phyloP scores from a whole-genome alignment of 2,888 invertebrate species.

The Venustoraphidia nigricollis region DNA sequence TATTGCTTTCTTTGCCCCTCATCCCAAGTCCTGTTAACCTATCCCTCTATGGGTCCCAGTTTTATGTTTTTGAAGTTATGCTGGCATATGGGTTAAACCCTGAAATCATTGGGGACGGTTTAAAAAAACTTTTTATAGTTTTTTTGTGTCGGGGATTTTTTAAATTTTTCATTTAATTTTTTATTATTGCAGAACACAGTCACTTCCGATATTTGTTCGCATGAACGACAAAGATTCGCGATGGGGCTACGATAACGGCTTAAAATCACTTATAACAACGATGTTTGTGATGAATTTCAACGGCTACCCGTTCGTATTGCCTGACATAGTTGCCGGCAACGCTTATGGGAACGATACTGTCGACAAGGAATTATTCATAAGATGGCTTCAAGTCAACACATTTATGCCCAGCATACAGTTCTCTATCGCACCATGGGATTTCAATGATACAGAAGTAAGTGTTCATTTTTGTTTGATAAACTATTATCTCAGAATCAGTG shows the following conservation, averaged over 20 bases:
- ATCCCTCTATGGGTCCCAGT: too few relatives aligned
- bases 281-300: slow-evolving; percentile 41
- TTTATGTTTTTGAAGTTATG: too few relatives aligned
- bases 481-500: too few relatives aligned
- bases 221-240: slow-evolving; percentile 65
- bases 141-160: too few relatives aligned
- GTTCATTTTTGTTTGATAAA: too few relatives aligned
- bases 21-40: too few relatives aligned
- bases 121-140: too few relatives aligned
- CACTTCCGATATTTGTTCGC: slow-evolving; percentile 52
- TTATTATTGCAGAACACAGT: slow-evolving; percentile 40
- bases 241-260: slow-evolving; percentile 54
- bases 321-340: slow-evolving; percentile 67
- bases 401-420: slow-evolving; percentile 70
- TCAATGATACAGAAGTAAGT: slow-evolving; percentile 35
- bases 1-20: too few relatives aligned
- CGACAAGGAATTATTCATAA: slow-evolving; percentile 49
- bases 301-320: slow-evolving; percentile 41
- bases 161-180: too few relatives aligned
- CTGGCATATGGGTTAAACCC: too few relatives aligned
- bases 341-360: slow-evolving; percentile 39
- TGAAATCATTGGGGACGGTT: too few relatives aligned
- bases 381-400: slow-evolving; percentile 65
- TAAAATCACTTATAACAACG: slow-evolving; percentile 55
- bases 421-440: slow-evolving; percentile 69